Evolutionary conservation across 2,888 invertebrate species (phyloP), one percentile per base, ranked within the genome.

Genomic region (Drosophila yooni): DNA sequence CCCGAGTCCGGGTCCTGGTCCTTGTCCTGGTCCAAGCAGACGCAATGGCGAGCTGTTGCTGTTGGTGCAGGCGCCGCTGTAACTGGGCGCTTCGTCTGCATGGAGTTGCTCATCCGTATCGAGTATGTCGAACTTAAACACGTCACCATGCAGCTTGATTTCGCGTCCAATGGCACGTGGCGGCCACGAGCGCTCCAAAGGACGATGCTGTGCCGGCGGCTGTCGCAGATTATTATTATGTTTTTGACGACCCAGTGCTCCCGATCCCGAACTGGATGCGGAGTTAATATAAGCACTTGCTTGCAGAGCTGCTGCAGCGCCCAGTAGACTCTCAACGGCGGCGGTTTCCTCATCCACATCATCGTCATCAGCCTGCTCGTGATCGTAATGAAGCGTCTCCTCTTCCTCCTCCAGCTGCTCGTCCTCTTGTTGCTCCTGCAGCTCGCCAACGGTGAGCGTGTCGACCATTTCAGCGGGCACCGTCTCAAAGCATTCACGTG

Each of bases 51-150:
- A 93, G 61, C 86, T 89, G 25, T 25, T 46, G 46, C 15, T 46
- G 46, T 25, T 46, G 8, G 25, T 46, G 40, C 81, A 86, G 59
- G 82, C 77, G 46, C 86, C 83, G 79, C 94, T 94, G n/a, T 81
- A 81, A 29, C 78, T 69, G 38, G 58, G 50, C 50, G 53, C 25
- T n/a, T 79, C 69, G 8, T 84, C 89, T n/a, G 62, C 79, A 29
- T 64, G 79, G 13, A 86, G 57, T 0, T 85, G 74, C 58, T 97
- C 97, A 90, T 97, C 97, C 15, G 96, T 96, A 88, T 97, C 97
- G 72, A 97, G 96, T 68, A 97, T 95, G 92, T 97, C 97, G 92
- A 97, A 97, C 79, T 95, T 96, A 91, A 97, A 97, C 54, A 96
- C 95, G 91, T 97, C 97, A 91, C 97, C 96, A 25, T 95, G 95